Evolutionary conservation across 2,113 vertebrate genomes (phyloP).

Genomic region (Chroicocephalus ridibundus): DNA sequence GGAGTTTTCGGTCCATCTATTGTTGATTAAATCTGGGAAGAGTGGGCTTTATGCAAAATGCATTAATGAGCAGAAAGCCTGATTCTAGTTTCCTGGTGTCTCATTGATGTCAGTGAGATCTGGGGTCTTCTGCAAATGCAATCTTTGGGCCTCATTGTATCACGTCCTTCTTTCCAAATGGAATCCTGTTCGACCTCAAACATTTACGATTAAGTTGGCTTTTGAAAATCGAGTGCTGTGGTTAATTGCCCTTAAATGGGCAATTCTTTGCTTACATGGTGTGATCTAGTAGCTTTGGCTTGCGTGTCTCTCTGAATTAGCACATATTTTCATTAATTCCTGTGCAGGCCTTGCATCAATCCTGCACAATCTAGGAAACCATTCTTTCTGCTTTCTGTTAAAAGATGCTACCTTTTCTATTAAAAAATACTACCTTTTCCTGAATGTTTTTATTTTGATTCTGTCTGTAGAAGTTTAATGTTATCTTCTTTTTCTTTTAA

Average conservation of each 20-base stretch:
- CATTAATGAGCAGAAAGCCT: not conserved
- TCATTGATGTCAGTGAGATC: not conserved
- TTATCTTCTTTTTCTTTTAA: conserved; percentile 20
- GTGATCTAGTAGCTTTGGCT: not conserved
- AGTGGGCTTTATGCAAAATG: not conserved
- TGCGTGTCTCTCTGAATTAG: not conserved
- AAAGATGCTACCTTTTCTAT: not conserved
- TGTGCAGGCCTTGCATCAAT: not conserved
- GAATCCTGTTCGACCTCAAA: not conserved
- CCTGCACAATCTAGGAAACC: not conserved
- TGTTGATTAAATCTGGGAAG: not conserved
- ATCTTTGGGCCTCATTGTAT: not conserved
- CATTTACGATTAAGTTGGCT: not conserved
- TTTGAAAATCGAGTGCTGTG: not conserved
- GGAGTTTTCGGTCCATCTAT: not conserved
- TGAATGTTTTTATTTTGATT: not conserved
- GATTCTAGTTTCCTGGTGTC: not conserved
- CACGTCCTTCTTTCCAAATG: not conserved
- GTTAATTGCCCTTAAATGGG: not conserved
- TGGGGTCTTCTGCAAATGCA: not conserved
- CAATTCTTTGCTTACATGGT: not conserved
- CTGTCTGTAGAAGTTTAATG: not conserved
- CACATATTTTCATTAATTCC: not conserved
- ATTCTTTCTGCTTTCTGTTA: not conserved
- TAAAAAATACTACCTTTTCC: not conserved